Percentiles rank a stretch among this genome's conserved stretches.
These are phyloP conservation scores for Denticeps clupeoides DNA, from an alignment of 2,797 vertebrate genomes.

Conservation along the genomic window DNA sequence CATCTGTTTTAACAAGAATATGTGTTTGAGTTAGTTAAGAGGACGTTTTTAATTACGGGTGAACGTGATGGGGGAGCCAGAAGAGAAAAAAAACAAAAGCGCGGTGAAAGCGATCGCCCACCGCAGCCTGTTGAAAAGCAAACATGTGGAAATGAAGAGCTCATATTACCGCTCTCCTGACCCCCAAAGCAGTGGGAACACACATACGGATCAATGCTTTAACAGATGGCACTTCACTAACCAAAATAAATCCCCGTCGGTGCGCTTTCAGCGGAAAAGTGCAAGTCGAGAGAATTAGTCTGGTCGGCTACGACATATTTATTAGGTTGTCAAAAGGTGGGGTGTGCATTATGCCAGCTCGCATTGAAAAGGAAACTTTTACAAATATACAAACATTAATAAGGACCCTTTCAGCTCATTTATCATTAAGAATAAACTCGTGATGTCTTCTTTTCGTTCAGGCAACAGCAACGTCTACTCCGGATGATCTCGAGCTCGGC, in stretches of 20 bases:
- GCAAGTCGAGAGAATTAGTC: neutral
- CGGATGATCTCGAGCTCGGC: no score
- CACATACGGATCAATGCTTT: conserved; percentile 39
- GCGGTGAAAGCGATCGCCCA: conserved; percentile 37
- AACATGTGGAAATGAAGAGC: conserved; percentile 61
- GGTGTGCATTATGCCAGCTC: no score
- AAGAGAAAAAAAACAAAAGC: conserved; percentile 19
- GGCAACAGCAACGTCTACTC: no score
- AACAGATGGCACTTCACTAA: conserved; percentile 38
- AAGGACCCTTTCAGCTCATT: no score
- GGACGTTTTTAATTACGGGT: conserved; percentile 39
- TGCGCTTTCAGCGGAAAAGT: conserved; percentile 30
- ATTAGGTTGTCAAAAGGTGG: conserved; percentile 18
- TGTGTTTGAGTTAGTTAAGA: conserved; percentile 10
- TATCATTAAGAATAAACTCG: no score
- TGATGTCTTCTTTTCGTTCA: no score
- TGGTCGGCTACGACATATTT: neutral
- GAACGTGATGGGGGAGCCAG: conserved; percentile 5
- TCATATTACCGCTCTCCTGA: conserved; percentile 57
- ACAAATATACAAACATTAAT: no score
- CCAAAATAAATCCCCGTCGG: conserved; percentile 39
- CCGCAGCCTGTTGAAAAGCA: conserved; percentile 55
- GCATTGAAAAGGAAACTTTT: no score
- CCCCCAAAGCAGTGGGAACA: conserved; percentile 32
- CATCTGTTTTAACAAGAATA: conserved; percentile 15